Conservation (phyloP, 2,113 vertebrate genomes). For the Tichodroma muraria region DNA sequence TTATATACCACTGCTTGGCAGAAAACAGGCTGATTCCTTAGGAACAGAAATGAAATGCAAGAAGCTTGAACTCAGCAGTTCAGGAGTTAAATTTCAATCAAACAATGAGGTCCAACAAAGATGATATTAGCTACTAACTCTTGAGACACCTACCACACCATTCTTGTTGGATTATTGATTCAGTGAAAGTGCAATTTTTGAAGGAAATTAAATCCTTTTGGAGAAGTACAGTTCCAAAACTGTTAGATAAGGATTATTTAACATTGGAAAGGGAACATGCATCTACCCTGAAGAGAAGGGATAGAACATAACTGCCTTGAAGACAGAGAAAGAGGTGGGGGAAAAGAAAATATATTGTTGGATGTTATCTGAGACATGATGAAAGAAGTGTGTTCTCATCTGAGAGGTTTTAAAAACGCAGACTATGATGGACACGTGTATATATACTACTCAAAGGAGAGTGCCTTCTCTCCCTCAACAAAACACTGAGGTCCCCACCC, state of each 20-base stretch:
- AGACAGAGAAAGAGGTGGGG: neutral
- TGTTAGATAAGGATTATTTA: neutral
- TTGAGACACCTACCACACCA: neutral
- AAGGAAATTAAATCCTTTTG: constrained; percentile 2
- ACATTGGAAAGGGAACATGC: neutral
- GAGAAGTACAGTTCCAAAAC: neutral
- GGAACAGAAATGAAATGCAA: neutral
- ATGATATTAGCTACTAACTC: neutral
- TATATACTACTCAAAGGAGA: neutral
- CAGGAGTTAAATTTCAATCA: neutral
- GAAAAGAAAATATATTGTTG: neutral
- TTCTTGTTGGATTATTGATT: neutral
- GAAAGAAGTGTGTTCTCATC: neutral
- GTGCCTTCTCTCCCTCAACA: neutral
- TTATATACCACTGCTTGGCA: neutral
- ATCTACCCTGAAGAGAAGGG: neutral
- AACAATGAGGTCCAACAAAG: neutral
- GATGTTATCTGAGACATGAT: neutral
- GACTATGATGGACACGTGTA: neutral
- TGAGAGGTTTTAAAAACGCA: neutral
- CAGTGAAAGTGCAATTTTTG: neutral
- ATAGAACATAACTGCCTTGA: neutral
- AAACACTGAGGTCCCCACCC: neutral
- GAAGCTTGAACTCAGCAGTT: neutral
- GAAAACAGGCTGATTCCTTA: neutral